Percentiles rank a stretch among this genome's conserved stretches.
Evolutionary conservation across 2,797 vertebrate genomes (phyloP).

Genomic region (Amazona finschi): DNA sequence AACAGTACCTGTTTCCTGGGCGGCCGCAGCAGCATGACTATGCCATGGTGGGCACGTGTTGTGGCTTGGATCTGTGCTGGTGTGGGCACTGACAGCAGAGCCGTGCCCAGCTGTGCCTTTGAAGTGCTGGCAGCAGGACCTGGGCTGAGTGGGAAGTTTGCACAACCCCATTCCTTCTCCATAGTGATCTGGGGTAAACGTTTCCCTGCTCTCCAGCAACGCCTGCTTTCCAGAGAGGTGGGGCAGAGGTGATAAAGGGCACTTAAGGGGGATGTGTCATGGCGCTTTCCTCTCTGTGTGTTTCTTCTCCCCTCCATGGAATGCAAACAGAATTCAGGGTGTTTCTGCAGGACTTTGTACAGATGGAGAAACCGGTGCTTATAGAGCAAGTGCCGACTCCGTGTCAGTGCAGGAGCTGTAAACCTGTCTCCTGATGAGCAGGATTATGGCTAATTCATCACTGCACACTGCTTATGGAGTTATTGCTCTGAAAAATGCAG

Average conservation of each 20-base stretch:
- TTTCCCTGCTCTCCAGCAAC: neutral
- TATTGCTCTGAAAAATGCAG: rapidly evolving
- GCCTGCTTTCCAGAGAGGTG: neutral
- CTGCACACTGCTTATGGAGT: rapidly evolving
- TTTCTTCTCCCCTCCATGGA: neutral
- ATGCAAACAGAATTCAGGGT: neutral
- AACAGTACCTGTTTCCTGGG: rapidly evolving
- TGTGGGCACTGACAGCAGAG: rapidly evolving
- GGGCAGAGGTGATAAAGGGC: neutral
- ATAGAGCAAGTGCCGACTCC: rapidly evolving
- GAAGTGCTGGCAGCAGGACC: neutral
- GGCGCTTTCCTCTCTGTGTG: neutral
- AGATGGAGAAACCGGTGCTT: neutral
- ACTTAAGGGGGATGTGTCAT: neutral
- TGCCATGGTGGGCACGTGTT: rapidly evolving
- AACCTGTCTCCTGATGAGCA: neutral
- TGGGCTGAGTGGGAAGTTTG: neutral
- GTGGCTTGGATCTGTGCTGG: rapidly evolving
- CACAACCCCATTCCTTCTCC: constrained; percentile 50
- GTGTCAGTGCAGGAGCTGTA: neutral
- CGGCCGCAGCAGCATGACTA: rapidly evolving
- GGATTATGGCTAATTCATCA: neutral
- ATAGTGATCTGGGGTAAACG: neutral
- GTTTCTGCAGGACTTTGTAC: neutral
- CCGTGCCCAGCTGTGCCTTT: rapidly evolving